Conservation (phyloP, 2,797 vertebrate species). For the Amblyopsis hoosieri region DNA sequence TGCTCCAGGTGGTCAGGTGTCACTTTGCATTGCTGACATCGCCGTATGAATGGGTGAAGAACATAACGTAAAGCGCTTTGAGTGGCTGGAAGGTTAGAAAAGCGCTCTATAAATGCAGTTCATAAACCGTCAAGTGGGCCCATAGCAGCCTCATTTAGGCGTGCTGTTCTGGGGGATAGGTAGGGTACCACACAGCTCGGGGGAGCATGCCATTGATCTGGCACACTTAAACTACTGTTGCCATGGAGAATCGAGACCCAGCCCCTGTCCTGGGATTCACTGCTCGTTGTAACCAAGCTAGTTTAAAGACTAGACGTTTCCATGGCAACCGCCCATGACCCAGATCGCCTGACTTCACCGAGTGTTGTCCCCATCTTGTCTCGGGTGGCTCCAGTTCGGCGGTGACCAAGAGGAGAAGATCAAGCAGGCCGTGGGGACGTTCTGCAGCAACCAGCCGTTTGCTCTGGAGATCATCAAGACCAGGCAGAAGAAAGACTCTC, state of each 20-base stretch:
- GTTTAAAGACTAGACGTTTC: constrained; percentile 36
- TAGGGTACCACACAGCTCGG: constrained; percentile 45
- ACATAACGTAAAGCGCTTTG: too few species aligned
- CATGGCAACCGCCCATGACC: constrained; percentile 46
- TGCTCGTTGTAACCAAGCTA: constrained; percentile 18
- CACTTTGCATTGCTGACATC: too few species aligned
- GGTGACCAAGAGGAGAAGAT: constrained; percentile 91
- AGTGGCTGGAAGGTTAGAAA: too few species aligned
- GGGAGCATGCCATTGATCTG: constrained; percentile 44
- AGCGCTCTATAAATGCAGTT: too few species aligned
- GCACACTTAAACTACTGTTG: constrained; percentile 45
- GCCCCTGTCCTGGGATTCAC: constrained; percentile 38
- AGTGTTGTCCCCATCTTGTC: constrained; percentile 20
- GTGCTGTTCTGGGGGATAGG: constrained; percentile 39
- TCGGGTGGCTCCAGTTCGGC: constrained; percentile 83
- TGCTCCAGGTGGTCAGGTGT: too few species aligned
- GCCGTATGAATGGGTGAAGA: too few species aligned
- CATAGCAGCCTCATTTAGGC: constrained; percentile 36
- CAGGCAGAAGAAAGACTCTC: constrained; percentile 94
- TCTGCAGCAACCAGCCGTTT: constrained; percentile 98
- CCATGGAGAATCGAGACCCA: constrained; percentile 28
- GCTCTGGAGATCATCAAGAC: constrained; percentile 97
- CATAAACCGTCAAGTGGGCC: constrained; percentile 30
- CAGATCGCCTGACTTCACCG: constrained; percentile 33
- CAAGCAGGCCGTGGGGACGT: constrained; percentile 92